These are phyloP conservation scores for Ornithoptera alexandrae DNA, from an alignment of 2,888 invertebrate species.

Conservation along the genomic window DNA sequence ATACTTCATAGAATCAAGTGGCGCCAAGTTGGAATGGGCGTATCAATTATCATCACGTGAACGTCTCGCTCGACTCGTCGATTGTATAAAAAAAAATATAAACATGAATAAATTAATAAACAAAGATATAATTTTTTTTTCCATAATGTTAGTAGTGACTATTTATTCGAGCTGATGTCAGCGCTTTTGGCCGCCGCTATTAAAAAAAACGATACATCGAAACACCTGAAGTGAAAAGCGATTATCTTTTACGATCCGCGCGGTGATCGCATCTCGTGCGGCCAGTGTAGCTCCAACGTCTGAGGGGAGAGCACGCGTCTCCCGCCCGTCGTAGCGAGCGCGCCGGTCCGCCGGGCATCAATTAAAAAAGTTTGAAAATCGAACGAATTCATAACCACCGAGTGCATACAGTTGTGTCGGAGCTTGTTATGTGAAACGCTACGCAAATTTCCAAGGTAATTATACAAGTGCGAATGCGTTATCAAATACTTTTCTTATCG, in stretches of 20 bases:
- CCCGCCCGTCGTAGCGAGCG: slow-evolving; percentile 23
- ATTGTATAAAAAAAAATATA: too few species aligned
- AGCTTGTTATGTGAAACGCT: slow-evolving; percentile 26
- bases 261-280: slow-evolving; percentile 29
- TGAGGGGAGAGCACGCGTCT: slow-evolving; percentile 33
- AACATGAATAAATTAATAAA: too few species aligned
- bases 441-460: slow-evolving; percentile 39
- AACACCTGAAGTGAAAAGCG: slow-evolving; percentile 35
- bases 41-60: too few species aligned
- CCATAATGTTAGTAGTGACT: too few species aligned
- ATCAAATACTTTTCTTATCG: slow-evolving; percentile 19
- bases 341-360: slow-evolving; percentile 34
- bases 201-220: slow-evolving; percentile 24
- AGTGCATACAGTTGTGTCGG: slow-evolving; percentile 24
- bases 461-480: slow-evolving; percentile 28
- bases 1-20: too few species aligned
- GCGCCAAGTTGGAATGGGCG: too few species aligned
- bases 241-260: slow-evolving; percentile 36
- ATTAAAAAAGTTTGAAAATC: slow-evolving; percentile 34
- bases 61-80: too few species aligned
- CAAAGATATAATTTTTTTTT: too few species aligned
- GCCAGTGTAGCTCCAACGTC: slow-evolving; percentile 37
- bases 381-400: slow-evolving; percentile 21
- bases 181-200: background rate
- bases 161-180: background rate